A percentile compares a stretch with the other conserved stretches of the same genome.
phyloP scores from a whole-genome alignment of 1,140 invertebrate genomes.

The Trichonephila inaurata region DNA sequence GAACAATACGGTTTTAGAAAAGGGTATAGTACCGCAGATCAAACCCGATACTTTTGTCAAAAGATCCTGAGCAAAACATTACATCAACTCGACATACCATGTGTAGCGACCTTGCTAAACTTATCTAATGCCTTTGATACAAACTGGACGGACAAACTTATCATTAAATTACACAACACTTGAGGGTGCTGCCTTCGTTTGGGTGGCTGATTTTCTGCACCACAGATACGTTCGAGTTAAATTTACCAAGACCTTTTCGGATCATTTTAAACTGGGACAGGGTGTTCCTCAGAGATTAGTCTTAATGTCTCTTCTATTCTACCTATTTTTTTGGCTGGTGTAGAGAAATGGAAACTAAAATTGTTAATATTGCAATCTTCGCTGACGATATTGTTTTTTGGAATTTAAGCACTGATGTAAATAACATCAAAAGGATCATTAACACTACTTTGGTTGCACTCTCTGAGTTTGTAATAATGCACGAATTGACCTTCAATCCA shows the following conservation, averaged over 20 bases:
- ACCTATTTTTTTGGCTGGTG: slow-evolving; percentile 2
- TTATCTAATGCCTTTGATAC: slow-evolving; percentile 18
- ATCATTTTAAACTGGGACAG: background rate
- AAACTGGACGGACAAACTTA: background rate
- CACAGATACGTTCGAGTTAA: slow-evolving; percentile 4
- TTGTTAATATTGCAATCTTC: slow-evolving; percentile 8
- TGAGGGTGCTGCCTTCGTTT: too few relatives aligned
- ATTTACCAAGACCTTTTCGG: slow-evolving; percentile 35
- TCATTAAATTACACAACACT: slow-evolving; percentile 1
- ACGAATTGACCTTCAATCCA: slow-evolving; percentile 45
- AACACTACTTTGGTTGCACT: slow-evolving; percentile 10
- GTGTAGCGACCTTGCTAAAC: background rate
- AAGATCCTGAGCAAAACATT: background rate
- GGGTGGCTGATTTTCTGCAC: background rate
- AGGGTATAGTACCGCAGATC: background rate
- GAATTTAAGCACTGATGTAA: slow-evolving; percentile 1
- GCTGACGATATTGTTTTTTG: slow-evolving; percentile 48
- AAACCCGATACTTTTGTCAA: background rate
- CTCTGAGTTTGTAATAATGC: background rate
- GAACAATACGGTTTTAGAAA: slow-evolving; percentile 34
- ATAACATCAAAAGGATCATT: background rate
- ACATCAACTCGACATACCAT: slow-evolving; percentile 41
- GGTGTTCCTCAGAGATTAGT: background rate
- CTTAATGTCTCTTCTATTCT: background rate
- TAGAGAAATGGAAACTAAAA: slow-evolving; percentile 35